Base-by-base conservation (phyloP, 2,113 vertebrate genomes). In the Microcebus tavaratra region DNA sequence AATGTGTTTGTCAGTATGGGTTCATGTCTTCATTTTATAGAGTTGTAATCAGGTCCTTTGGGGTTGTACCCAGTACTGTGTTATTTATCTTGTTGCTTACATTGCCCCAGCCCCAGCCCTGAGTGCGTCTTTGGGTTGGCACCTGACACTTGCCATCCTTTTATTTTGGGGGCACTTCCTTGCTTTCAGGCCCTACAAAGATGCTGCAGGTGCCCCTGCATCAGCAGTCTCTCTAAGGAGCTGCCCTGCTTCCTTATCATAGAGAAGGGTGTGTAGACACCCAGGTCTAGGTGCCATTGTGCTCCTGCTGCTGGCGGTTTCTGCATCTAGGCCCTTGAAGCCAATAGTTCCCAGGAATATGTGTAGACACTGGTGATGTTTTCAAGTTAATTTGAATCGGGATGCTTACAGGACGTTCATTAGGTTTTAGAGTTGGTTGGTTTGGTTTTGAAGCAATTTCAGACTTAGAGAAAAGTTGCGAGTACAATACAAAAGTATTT, bases 391-490 rank as follows among this genome's bases (percentile, higher is more conserved):
- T 39, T 82, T 70, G 61, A 78, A 27, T 82, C 83, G 45, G 12
- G 14, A 11, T 86, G 20, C 15, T 12, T 55, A 36, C 5, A 67
- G 20, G 48, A 25, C 82, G 6, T 87, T 76, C 45, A 29, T 36
- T 88, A 29, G 7, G 39, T 59, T 91, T 63, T 59, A 6, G 27
- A 27, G 5, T 12, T 50, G 45, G 67, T 78, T 55, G 39, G 10
- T 39, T 70, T 90, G 10, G 12, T 57, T 90, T 76, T 75, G 7
- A 70, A 94, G 82, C 34, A 57, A 29, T 92, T 89, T 94, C 50
- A 89, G 36, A 76, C 6, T 36, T 67, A 53, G 72, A 45, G 36
- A 88, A 72, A 82, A 45, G 48, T 79, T 78, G 10, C 34, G 57
- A 90, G 45, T 84, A 61, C 1, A 55, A 7, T 53, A 80, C 13